Evolutionary conservation across 2,888 invertebrate genomes (phyloP), one percentile per base, ranked within the genome.

Genomic region (Odontothrips loti): DNA sequence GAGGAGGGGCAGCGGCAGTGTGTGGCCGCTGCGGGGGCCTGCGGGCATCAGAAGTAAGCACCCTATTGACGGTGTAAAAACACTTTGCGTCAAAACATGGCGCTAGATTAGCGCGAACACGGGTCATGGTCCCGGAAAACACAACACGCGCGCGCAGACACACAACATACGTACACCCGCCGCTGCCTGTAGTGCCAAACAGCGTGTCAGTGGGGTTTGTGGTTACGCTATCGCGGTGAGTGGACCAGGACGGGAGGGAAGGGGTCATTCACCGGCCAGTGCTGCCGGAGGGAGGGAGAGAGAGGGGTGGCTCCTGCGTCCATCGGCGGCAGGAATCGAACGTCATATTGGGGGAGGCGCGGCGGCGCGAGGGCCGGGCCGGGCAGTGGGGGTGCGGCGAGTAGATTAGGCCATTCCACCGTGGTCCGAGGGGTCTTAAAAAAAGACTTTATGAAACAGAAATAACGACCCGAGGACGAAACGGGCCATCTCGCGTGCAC

Each of bases 371-470:
- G 51, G 1, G 51, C 51, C 20, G 58, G 58, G 58, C 15, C 15
- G 11, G 58, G 58, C 58, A 15, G 58, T 0, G 68, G 27, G 27
- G 68, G 23, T 11, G 68, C 23, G 68, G 27, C 68, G 68, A 27
- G 11, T 10, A 75, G 68, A 75, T 75, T 75, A 75, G 27, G 68
- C 68, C 68, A 75, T 75, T 75, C 68, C 68, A 27, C 58, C 1
- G 68, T 27, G 68, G 23, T 9, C 68, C 23, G 68, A 23, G 68
- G 10, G 58, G 58, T 75, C 68, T 75, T 75, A 75, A 75, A 58
- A 58, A 75, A 23, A 27, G 68, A 75, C 68, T 75, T 75, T 75
- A 75, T 75, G 68, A 75, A 75, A 75, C 68, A 75, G 68, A 75
- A 75, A 75, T 75, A 75, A 75, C 68, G 68, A 75, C 68, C 23